These are phyloP conservation scores for Chloropsis cyanopogon DNA, from an alignment of 2,113 vertebrate species.

Conservation along the genomic window DNA sequence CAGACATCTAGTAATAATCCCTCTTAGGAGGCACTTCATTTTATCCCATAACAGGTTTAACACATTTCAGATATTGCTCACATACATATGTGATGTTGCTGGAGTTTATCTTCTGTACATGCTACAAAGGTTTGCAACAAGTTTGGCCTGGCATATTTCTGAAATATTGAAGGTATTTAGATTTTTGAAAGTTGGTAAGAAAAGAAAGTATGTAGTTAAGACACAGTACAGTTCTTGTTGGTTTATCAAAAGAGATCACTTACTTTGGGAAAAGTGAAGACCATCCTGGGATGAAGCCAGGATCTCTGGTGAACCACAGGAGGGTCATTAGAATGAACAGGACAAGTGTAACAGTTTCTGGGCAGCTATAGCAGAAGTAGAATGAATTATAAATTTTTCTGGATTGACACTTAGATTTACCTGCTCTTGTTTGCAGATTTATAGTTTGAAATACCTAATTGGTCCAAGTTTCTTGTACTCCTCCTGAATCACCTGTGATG, in stretches of 20 bases:
- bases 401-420: not conserved
- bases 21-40: not conserved
- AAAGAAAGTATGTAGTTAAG: not conserved
- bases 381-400: not conserved
- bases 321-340: slow-evolving; percentile 85
- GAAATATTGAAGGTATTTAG: not conserved
- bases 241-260: slow-evolving; percentile 52
- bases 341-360: slow-evolving; percentile 83
- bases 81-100: not conserved
- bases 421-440: not conserved
- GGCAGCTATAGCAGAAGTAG: slow-evolving; percentile 73
- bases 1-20: not conserved
- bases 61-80: not conserved
- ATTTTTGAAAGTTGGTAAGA: not conserved
- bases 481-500: slow-evolving; percentile 75
- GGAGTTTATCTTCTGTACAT: not conserved
- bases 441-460: slow-evolving; percentile 72
- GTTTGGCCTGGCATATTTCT: not conserved
- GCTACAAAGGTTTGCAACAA: not conserved
- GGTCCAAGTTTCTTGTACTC: slow-evolving; percentile 82
- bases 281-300: slow-evolving; percentile 91
- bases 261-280: slow-evolving; percentile 82
- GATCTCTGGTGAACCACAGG: slow-evolving; percentile 87
- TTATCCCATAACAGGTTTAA: not conserved
- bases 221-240: not conserved